These are phyloP conservation scores for Chalcosyrphus nemorum DNA, from an alignment of 2,888 invertebrate species.

Conservation along the genomic window DNA sequence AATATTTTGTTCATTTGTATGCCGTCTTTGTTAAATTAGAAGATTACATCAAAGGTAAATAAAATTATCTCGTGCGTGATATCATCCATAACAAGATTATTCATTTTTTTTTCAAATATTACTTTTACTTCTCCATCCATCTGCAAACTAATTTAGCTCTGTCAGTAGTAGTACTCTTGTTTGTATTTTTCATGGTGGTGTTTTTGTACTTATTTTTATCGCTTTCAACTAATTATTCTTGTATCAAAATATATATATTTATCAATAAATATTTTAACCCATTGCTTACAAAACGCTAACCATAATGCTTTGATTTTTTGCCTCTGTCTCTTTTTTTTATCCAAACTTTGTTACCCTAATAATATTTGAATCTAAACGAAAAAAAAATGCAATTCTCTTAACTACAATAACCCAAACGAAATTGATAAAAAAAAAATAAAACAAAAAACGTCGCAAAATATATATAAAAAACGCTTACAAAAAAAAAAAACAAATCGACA, in stretches of 20 bases:
- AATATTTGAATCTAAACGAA: conserved; percentile 34
- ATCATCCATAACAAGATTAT: conserved; percentile 5
- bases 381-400: conserved; percentile 38
- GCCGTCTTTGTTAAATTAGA: conserved; percentile 59
- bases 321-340: conserved; percentile 68
- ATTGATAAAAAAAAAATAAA: conserved; percentile 45
- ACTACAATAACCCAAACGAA: conserved; percentile 51
- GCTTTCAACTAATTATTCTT: conserved; percentile 43
- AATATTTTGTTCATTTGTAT: conserved; percentile 71
- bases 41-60: conserved; percentile 49
- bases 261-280: conserved; percentile 31
- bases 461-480: conserved; percentile 45
- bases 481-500: conserved; percentile 41
- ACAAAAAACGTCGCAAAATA: conserved; percentile 45
- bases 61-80: conserved; percentile 15
- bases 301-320: conserved; percentile 72
- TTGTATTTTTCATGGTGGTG: conserved; percentile 54
- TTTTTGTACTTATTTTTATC: conserved; percentile 9
- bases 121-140: conserved; percentile 27
- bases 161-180: conserved; percentile 37
- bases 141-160: conserved; percentile 54
- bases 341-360: conserved; percentile 32
- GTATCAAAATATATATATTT: background rate
- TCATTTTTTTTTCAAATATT: background rate
- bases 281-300: conserved; percentile 68